Conservation (phyloP, 2,797 vertebrate genomes). For the Todus mexicanus region DNA sequence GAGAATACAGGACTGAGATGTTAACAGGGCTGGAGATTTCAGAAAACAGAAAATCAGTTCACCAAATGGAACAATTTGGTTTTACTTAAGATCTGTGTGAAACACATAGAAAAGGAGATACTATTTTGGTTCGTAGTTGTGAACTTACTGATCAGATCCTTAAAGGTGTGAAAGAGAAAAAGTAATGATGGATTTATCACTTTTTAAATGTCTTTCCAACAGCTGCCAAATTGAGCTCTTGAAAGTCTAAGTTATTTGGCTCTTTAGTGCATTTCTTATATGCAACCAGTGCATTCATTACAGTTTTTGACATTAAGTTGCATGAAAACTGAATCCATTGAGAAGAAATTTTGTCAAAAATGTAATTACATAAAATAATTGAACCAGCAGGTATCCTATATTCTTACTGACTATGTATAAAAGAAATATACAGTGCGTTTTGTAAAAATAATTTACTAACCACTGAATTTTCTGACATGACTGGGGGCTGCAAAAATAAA, state of each 20-base stretch:
- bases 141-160: background rate
- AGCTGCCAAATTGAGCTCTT: background rate
- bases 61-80: background rate
- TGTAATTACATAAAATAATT: constrained; percentile 31
- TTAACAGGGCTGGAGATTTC: background rate
- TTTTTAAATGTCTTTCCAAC: background rate
- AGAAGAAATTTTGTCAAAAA: background rate
- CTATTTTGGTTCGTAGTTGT: background rate
- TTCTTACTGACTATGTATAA: background rate
- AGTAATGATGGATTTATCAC: background rate
- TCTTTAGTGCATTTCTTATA: background rate
- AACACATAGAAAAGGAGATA: background rate
- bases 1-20: rapidly evolving
- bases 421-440: background rate
- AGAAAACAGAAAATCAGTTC: background rate
- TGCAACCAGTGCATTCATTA: background rate
- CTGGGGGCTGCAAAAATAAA: background rate
- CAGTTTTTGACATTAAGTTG: background rate
- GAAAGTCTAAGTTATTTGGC: background rate
- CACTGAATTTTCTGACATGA: background rate
- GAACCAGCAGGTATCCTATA: background rate
- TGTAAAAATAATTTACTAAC: constrained; percentile 26
- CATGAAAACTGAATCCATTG: background rate
- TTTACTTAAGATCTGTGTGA: background rate
- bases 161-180: background rate